These are phyloP conservation scores for Conus betulinus DNA, from an alignment of 1,140 invertebrate genomes.

Conservation along the genomic window DNA sequence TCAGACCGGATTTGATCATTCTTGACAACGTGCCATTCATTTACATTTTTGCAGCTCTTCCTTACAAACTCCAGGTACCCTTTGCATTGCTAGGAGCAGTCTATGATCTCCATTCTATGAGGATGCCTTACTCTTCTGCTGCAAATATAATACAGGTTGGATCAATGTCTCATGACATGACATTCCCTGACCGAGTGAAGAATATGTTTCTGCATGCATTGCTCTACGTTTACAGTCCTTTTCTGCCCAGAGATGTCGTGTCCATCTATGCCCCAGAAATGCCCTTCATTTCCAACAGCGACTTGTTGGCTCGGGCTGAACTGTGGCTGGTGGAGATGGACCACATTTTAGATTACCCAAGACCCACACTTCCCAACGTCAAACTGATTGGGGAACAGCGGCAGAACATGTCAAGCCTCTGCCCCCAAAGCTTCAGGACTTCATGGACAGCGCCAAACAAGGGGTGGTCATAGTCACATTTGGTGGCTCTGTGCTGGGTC, in stretches of 20 bases:
- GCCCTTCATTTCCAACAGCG: background rate
- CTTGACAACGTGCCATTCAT: background rate
- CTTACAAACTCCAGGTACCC: slow-evolving; percentile 40
- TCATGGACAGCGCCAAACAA: slow-evolving; percentile 34
- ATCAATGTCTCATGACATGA: background rate
- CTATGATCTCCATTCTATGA: background rate
- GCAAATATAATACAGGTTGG: background rate
- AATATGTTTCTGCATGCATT: background rate
- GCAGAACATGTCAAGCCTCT: slow-evolving; percentile 35
- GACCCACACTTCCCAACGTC: slow-evolving; percentile 49
- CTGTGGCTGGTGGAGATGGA: slow-evolving; percentile 54
- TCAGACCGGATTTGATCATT: slow-evolving; percentile 32
- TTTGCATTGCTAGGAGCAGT: slow-evolving; percentile 17
- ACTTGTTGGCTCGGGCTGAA: slow-evolving; percentile 31
- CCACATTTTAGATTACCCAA: slow-evolving; percentile 51
- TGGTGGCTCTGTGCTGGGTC: slow-evolving; percentile 35
- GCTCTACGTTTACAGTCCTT: background rate
- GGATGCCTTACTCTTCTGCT: slow-evolving; percentile 23
- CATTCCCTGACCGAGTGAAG: slow-evolving; percentile 31
- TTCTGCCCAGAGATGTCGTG: background rate
- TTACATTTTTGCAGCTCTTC: slow-evolving; percentile 10
- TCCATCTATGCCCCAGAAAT: slow-evolving; percentile 30
- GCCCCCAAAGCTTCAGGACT: slow-evolving; percentile 23
- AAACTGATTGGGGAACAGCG: slow-evolving; percentile 53
- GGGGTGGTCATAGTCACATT: slow-evolving; percentile 51